Evolutionary conservation across 2,113 vertebrate species (phyloP).

Genomic region (Panthera tigris): DNA sequence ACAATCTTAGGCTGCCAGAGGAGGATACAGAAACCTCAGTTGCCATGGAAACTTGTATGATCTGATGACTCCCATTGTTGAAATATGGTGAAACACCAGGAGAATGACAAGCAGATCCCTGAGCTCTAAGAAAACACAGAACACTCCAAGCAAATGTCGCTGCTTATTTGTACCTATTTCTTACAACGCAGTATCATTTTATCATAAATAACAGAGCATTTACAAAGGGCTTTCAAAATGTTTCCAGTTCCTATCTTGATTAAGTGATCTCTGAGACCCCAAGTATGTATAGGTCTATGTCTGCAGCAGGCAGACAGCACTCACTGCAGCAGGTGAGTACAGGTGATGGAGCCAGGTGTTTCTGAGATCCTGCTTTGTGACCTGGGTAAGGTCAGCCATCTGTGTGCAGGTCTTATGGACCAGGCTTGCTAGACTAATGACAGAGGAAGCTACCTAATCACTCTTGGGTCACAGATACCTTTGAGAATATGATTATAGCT

Average conservation of each 20-base stretch:
- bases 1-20: not conserved
- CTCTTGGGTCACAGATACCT: not conserved
- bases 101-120: slow-evolving; percentile 65
- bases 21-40: slow-evolving; percentile 53
- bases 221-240: not conserved
- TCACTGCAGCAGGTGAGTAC: not conserved
- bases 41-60: slow-evolving; percentile 69
- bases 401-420: not conserved
- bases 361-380: not conserved
- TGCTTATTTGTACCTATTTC: slow-evolving; percentile 4
- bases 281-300: not conserved
- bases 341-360: not conserved
- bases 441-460: not conserved
- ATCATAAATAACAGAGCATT: not conserved
- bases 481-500: not conserved
- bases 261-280: not conserved
- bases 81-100: slow-evolving; percentile 44
- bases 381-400: not conserved
- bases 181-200: not conserved
- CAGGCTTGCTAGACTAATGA: not conserved
- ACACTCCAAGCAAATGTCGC: not conserved
- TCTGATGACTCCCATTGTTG: slow-evolving; percentile 50
- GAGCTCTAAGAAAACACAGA: slow-evolving; percentile 8
- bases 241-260: not conserved
- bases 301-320: not conserved